Evolutionary conservation across 2,113 vertebrate genomes (phyloP).

Genomic region (Saguinus imperator): DNA sequence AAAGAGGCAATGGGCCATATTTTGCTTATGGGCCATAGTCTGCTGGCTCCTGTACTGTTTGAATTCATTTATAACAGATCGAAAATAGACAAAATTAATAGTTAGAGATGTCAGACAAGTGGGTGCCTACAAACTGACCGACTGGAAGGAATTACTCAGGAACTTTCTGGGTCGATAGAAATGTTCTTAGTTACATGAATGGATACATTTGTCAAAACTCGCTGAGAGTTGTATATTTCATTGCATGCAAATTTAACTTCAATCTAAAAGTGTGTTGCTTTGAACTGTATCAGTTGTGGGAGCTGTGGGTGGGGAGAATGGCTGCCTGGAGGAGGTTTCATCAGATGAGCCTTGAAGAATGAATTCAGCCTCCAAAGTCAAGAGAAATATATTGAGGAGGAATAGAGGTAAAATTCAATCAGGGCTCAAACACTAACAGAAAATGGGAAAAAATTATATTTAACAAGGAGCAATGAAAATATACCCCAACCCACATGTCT

Average conservation of each 20-base stretch:
- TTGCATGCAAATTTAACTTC: background rate
- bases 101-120: background rate
- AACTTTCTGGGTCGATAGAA: background rate
- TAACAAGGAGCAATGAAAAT: constrained; percentile 68
- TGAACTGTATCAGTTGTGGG: background rate
- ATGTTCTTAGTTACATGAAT: background rate
- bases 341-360: background rate
- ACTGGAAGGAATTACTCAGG: background rate
- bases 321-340: background rate
- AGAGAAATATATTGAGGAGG: background rate
- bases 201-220: background rate
- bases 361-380: background rate
- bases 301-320: background rate
- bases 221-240: background rate
- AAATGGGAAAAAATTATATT: constrained; percentile 59
- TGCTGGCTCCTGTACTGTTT: background rate
- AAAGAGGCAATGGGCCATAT: background rate
- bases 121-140: background rate
- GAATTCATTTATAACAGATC: background rate
- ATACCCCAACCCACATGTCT: constrained; percentile 60
- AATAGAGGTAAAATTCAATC: background rate
- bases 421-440: background rate
- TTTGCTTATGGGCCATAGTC: background rate
- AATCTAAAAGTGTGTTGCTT: background rate
- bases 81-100: background rate